Evolutionary conservation across 2,797 vertebrate genomes (phyloP), one percentile per base, ranked within the genome.

Genomic region (Anabacerthia variegaticeps): DNA sequence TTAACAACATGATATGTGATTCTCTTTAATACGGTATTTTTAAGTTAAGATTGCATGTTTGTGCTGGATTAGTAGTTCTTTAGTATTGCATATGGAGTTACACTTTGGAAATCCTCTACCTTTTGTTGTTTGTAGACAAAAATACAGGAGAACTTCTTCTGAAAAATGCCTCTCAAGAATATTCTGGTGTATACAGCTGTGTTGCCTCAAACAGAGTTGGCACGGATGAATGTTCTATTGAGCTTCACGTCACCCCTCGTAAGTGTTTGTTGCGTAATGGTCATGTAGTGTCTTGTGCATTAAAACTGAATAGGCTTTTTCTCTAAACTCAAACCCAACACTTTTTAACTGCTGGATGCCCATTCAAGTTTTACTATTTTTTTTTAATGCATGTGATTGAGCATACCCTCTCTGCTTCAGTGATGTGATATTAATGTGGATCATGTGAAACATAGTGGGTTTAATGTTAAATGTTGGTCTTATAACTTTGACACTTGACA

Each of bases 121-220:
- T 84, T 93, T 82, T 67, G 6, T 89, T 96, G 51, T 89, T 96
- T 93, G 32, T 94, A 97, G 97, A 97, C 94, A 74, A 80, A 93
- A 78, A 95, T 52, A 96, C 97, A 77, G 96, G 97, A 11, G 91
- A 97, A 24, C 96, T 99, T 92, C 98, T 97, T 55, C 95, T 99
- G 76, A 99, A 97, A 96, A 99, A 99, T 12, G 99, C 98, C 22
- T 99, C 98, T 71, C 95, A 96, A 30, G 97, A 97, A 22, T 96
- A 98, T 77, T 99, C 99, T 43, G 99, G 99, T 39, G 97, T 89
- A 2, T 99, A 99, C 96, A 98, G 46, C 90, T 99, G 99, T 84
- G 95, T 97, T 7, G 98, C 97, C 81, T 95, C 80, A 51, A 99
- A 99, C 95, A 97, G 98, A 62, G 98, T 99, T 51, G 99, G 99